phyloP scores from a whole-genome alignment of 2,113 vertebrate genomes.

The Nothobranchius furzeri region DNA sequence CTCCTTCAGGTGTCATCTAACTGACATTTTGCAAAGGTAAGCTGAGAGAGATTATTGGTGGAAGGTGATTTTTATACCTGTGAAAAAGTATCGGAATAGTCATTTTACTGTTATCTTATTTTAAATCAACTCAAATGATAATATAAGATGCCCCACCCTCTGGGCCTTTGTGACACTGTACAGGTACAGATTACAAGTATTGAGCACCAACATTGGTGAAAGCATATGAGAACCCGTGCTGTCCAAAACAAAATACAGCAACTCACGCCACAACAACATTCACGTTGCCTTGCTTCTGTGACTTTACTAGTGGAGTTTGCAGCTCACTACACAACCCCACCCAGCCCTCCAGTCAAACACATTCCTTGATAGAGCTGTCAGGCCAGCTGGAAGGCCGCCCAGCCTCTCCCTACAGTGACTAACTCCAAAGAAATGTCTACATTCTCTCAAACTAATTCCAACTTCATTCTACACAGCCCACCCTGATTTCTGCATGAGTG shows the following conservation, averaged over 20 bases:
- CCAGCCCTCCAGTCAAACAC: constrained; percentile 80
- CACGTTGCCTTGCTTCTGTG: constrained; percentile 23
- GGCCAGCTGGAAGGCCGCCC: constrained; percentile 81
- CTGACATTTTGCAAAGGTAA: constrained; percentile 1
- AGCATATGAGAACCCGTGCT: constrained; percentile 32
- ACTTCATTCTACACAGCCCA: constrained; percentile 50
- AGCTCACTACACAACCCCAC: constrained; percentile 69
- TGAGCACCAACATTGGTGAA: constrained; percentile 9
- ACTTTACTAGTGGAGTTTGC: constrained; percentile 38
- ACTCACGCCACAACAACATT: constrained; percentile 32
- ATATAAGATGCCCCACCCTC: not conserved
- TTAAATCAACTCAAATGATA: constrained; percentile 6
- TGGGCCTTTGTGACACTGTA: constrained; percentile 10
- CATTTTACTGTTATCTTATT: not conserved
- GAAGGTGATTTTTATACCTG: not conserved
- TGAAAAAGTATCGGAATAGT: not conserved
- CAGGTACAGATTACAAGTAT: constrained; percentile 7
- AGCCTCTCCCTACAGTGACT: constrained; percentile 79
- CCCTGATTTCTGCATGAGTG: constrained; percentile 29
- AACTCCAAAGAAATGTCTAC: constrained; percentile 80
- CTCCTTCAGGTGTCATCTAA: constrained; percentile 11
- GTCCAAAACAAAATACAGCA: constrained; percentile 22
- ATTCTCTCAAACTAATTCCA: constrained; percentile 53
- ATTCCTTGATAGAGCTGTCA: constrained; percentile 81
- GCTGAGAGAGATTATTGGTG: not conserved